Conservation (phyloP, 1,140 invertebrate genomes). For the Pachyrhynchus sulphureomaculatus region DNA sequence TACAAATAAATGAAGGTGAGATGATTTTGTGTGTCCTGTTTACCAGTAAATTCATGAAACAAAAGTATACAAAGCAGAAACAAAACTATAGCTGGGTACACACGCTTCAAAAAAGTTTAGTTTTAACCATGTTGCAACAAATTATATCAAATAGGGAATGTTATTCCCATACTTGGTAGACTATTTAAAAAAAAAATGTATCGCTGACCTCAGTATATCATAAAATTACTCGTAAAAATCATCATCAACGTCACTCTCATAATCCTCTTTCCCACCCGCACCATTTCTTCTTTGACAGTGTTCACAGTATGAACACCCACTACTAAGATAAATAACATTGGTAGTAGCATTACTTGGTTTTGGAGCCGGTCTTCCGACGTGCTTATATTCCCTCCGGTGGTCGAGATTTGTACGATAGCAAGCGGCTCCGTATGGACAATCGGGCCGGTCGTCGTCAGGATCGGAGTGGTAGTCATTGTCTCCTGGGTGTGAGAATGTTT, state of each 20-base stretch:
- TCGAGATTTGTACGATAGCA: conserved; percentile 58
- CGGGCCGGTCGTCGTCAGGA: conserved; percentile 52
- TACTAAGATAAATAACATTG: conserved; percentile 10
- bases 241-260: conserved; percentile 22
- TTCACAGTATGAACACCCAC: conserved; percentile 11
- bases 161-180: no score
- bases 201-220: no score
- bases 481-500: conserved; percentile 52
- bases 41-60: no score
- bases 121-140: no score
- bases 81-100: no score
- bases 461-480: conserved; percentile 56
- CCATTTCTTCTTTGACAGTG: conserved; percentile 15
- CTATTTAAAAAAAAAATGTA: no score
- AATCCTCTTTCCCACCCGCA: conserved; percentile 14
- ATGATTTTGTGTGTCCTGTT: no score
- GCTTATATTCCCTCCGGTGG: conserved; percentile 55
- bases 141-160: no score
- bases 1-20: no score
- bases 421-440: conserved; percentile 55
- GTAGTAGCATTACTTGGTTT: conserved; percentile 12
- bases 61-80: no score
- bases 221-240: no score
- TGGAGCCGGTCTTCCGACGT: conserved; percentile 41
- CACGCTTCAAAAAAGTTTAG: no score